A percentile compares a stretch with the other conserved stretches of the same genome.
These are phyloP conservation scores for Theretra japonica DNA, from an alignment of 2,888 invertebrate species.

Conservation along the genomic window DNA sequence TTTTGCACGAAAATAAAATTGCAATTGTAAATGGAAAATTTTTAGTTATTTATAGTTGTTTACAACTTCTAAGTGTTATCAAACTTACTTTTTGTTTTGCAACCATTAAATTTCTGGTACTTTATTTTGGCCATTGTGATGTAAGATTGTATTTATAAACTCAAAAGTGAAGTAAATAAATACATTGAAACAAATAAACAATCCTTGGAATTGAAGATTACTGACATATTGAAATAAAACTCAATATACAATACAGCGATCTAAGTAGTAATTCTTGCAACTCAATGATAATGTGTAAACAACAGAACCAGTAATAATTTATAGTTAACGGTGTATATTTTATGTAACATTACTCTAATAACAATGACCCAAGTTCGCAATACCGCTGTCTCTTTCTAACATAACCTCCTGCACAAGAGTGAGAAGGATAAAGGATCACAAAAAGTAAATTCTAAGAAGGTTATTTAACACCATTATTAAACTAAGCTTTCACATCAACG, in stretches of 20 bases:
- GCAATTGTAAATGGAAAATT: no score
- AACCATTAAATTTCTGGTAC: no score
- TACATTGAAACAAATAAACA: no score
- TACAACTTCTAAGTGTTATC: no score
- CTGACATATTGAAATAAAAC: not conserved
- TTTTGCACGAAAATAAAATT: no score
- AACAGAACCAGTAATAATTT: not conserved
- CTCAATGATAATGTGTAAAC: not conserved
- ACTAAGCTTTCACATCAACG: conserved; percentile 30
- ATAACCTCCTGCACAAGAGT: not conserved
- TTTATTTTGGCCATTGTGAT: no score
- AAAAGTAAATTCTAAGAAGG: not conserved
- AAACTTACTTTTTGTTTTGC: no score
- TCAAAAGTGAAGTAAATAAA: no score
- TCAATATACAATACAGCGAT: not conserved
- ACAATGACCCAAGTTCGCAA: not conserved
- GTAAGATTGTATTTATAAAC: no score
- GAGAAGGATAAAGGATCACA: not conserved
- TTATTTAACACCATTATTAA: not conserved
- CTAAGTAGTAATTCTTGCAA: not conserved
- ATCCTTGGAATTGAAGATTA: no score
- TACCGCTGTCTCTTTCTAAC: not conserved
- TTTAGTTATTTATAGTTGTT: no score
- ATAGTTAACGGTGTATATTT: not conserved
- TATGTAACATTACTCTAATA: not conserved